Percentiles rank a stretch among this genome's conserved stretches.
These are phyloP conservation scores for Notiomystis cincta DNA, from an alignment of 2,113 vertebrate genomes.

Conservation along the genomic window DNA sequence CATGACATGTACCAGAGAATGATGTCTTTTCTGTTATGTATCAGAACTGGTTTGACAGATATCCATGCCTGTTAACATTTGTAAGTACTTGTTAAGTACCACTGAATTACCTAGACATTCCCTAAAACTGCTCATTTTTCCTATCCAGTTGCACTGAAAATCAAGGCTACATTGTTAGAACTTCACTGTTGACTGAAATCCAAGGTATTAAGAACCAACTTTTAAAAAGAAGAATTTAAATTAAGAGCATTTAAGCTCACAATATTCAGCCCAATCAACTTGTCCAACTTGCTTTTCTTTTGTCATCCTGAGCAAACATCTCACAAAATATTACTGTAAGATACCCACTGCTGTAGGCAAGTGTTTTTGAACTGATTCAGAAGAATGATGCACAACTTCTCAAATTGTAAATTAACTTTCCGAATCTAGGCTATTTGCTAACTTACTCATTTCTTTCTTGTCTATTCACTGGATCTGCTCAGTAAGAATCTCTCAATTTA, in stretches of 20 bases:
- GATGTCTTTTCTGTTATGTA: not conserved
- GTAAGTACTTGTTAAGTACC: not conserved
- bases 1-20: rapidly evolving
- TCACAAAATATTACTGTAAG: not conserved
- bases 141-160: not conserved
- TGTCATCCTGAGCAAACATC: not conserved
- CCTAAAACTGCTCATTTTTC: not conserved
- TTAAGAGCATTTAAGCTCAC: not conserved
- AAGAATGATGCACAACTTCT: not conserved
- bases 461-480: not conserved
- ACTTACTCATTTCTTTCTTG: not conserved
- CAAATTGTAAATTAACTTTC: not conserved
- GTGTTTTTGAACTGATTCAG: not conserved
- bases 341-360: not conserved
- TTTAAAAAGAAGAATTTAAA: not conserved
- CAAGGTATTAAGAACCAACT: not conserved
- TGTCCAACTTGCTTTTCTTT: not conserved
- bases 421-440: not conserved
- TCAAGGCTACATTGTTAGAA: not conserved
- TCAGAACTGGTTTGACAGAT: not conserved
- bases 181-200: not conserved
- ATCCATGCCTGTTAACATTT: not conserved
- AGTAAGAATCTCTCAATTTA: not conserved
- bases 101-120: not conserved
- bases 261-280: not conserved